Conservation (phyloP, 2,888 invertebrate species). For the Pasiphila rectangulata region DNA sequence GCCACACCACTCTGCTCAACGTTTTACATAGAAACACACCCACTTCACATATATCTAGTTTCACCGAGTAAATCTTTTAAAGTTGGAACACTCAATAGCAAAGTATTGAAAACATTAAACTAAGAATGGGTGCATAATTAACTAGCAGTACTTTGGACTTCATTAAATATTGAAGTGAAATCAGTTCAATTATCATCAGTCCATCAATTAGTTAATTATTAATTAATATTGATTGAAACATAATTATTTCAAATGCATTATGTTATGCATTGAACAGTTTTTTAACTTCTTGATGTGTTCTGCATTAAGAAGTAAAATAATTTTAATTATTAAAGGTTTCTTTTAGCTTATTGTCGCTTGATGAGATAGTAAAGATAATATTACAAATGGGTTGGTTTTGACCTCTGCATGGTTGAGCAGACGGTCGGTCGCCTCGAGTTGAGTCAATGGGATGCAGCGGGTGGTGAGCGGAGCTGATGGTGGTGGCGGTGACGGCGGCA, state of each 20-base stretch:
- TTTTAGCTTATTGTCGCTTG: too few species aligned
- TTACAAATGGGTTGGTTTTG: constrained; percentile 23
- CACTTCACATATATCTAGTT: background rate
- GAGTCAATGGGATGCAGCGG: constrained; percentile 7
- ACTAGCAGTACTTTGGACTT: background rate
- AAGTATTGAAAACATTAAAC: constrained; percentile 6
- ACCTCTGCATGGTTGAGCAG: constrained; percentile 10
- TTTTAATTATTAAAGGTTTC: too few species aligned
- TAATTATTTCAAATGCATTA: too few species aligned
- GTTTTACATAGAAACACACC: background rate
- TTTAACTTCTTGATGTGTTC: too few species aligned
- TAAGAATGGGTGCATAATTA: background rate
- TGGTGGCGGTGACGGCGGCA: constrained; percentile 40
- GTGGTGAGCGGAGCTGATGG: constrained; percentile 49
- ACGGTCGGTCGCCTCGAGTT: constrained; percentile 18
- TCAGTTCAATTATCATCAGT: too few species aligned
- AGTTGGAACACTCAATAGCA: too few species aligned
- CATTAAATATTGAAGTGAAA: background rate
- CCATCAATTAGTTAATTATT: background rate
- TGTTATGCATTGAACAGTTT: too few species aligned
- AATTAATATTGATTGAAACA: background rate
- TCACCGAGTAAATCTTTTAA: too few species aligned
- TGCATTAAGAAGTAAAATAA: too few species aligned
- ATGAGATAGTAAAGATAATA: constrained; percentile 19
- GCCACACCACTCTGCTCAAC: constrained; percentile 51